These are phyloP conservation scores for Aphaenogaster rudis DNA, from an alignment of 1,140 invertebrate species.

Conservation along the genomic window DNA sequence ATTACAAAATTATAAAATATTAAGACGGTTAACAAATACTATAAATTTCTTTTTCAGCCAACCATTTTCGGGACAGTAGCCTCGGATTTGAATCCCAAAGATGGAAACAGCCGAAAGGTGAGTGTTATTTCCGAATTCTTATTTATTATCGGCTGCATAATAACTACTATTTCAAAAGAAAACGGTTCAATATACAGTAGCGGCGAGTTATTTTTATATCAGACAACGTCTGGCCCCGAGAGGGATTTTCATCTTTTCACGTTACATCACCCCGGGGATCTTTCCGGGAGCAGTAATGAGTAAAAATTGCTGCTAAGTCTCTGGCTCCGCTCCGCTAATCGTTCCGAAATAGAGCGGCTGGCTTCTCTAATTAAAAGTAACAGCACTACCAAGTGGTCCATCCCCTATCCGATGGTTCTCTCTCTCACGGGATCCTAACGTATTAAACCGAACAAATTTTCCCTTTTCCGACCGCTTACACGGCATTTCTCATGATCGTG, in stretches of 20 bases:
- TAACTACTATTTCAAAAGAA: not conserved
- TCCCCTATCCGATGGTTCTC: constrained; percentile 22
- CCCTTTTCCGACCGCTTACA: constrained; percentile 45
- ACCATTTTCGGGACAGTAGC: constrained; percentile 90
- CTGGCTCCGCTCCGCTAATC: constrained; percentile 62
- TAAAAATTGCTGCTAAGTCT: constrained; percentile 80
- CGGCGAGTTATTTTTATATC: not conserved
- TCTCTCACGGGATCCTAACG: constrained; percentile 41
- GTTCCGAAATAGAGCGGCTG: constrained; percentile 71
- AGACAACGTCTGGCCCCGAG: not conserved
- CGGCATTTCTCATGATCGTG: constrained; percentile 55
- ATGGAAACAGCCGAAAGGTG: constrained; percentile 88
- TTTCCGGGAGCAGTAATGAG: constrained; percentile 71
- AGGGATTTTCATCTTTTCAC: constrained; percentile 50
- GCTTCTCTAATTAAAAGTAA: constrained; percentile 81
- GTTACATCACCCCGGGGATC: constrained; percentile 27
- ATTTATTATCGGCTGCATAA: not conserved
- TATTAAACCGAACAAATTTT: constrained; percentile 57
- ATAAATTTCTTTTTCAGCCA: constrained; percentile 86
- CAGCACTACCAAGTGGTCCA: constrained; percentile 67
- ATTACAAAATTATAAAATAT: not conserved
- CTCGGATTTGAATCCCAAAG: constrained; percentile 88
- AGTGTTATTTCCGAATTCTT: constrained; percentile 75
- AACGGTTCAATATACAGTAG: not conserved
- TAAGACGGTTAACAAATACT: not conserved